Evolutionary conservation across 2,888 invertebrate species (phyloP).

Genomic region (Drosophila cyrtoloma): DNA sequence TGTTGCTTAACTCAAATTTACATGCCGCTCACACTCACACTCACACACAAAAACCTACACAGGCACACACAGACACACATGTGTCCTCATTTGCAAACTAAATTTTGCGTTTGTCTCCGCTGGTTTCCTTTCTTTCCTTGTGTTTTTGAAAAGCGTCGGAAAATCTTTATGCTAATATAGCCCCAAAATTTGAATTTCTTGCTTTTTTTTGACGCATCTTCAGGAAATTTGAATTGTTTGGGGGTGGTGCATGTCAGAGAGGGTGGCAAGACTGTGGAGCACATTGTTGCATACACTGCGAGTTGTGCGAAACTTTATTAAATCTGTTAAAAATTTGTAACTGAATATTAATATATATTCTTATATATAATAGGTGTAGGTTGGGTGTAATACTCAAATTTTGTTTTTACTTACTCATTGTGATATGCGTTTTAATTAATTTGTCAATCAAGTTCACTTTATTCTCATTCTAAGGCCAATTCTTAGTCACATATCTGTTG

Average conservation of each 20-base stretch:
- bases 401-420: neutral
- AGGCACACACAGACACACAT: constrained; percentile 24
- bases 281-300: constrained; percentile 22
- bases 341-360: neutral
- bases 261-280: constrained; percentile 2
- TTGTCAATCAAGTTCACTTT: neutral
- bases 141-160: constrained; percentile 3
- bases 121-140: neutral
- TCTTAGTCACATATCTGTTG: constrained; percentile 4
- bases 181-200: constrained; percentile 30
- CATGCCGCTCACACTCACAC: constrained; percentile 42
- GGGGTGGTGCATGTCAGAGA: neutral
- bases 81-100: constrained; percentile 69
- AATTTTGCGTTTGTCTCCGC: constrained; percentile 55
- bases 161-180: constrained; percentile 66
- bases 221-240: constrained; percentile 4
- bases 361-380: neutral
- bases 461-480: neutral
- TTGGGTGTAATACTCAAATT: neutral
- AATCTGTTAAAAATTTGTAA: neutral
- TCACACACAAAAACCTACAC: constrained; percentile 15
- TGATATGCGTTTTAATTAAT: neutral
- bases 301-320: neutral
- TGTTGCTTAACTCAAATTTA: constrained; percentile 63
- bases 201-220: neutral